These are phyloP conservation scores for Metallyticus violacea DNA, from an alignment of 2,888 invertebrate genomes.

Conservation along the genomic window DNA sequence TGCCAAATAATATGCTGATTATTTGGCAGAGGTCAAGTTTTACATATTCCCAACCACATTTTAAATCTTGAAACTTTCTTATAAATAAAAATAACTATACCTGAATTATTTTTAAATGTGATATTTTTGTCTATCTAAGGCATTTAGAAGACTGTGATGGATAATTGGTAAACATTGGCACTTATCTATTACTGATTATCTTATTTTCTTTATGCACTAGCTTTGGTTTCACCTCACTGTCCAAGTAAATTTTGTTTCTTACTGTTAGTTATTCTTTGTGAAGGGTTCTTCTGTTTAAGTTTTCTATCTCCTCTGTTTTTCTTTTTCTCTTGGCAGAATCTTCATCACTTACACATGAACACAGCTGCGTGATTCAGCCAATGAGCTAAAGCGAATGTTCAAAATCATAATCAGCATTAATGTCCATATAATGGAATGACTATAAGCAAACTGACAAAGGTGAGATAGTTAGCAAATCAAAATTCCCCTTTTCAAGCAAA, in stretches of 20 bases:
- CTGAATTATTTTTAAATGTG: no score
- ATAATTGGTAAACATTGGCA: neutral
- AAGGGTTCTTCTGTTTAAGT: neutral
- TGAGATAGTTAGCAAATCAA: neutral
- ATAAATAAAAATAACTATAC: no score
- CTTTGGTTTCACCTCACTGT: neutral
- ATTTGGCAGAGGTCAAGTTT: no score
- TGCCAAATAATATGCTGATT: no score
- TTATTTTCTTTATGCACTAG: neutral
- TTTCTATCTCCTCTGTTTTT: conserved; percentile 19
- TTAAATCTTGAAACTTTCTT: no score
- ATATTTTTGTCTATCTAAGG: no score
- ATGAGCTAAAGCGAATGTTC: neutral
- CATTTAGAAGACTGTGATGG: neutral
- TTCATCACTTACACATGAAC: conserved; percentile 27
- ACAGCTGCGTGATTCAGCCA: conserved; percentile 26
- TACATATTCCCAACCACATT: no score
- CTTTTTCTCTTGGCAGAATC: conserved; percentile 29
- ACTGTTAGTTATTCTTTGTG: neutral
- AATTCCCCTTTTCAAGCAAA: neutral
- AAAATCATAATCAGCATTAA: neutral
- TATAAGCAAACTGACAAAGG: neutral
- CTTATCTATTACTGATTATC: neutral
- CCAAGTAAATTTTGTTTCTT: neutral
- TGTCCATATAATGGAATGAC: neutral